Percentiles rank a stretch among this genome's conserved stretches.
Evolutionary conservation across 2,797 vertebrate genomes (phyloP).

Genomic region (Eulemur mongoz): DNA sequence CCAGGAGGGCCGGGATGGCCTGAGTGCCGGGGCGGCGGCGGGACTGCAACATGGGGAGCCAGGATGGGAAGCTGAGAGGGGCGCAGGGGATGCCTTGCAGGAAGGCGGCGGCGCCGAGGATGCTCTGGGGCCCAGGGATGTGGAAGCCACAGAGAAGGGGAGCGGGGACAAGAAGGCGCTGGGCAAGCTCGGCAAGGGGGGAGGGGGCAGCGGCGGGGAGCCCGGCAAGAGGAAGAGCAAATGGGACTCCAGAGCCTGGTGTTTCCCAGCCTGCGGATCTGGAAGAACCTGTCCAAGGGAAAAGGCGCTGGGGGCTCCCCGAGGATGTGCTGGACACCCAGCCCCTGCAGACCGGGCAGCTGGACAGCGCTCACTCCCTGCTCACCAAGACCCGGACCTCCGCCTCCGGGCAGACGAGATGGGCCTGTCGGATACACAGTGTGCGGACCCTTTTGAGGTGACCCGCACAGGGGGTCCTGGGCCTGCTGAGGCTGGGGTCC

Average conservation of each 20-base stretch:
- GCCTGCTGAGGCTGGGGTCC: neutral
- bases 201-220: slow-evolving; percentile 80
- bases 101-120: slow-evolving; percentile 88
- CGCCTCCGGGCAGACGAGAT: slow-evolving; percentile 91
- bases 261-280: slow-evolving; percentile 95
- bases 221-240: slow-evolving; percentile 90
- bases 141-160: slow-evolving; percentile 91
- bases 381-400: slow-evolving; percentile 91
- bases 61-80: slow-evolving; percentile 95
- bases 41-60: slow-evolving; percentile 93
- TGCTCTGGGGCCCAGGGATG: slow-evolving; percentile 88
- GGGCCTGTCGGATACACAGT: slow-evolving; percentile 91
- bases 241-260: slow-evolving; percentile 92
- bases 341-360: slow-evolving; percentile 88
- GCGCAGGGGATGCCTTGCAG: slow-evolving; percentile 87
- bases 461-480: neutral
- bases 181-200: slow-evolving; percentile 88
- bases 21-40: slow-evolving; percentile 84
- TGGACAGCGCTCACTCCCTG: slow-evolving; percentile 88
- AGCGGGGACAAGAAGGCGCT: slow-evolving; percentile 90
- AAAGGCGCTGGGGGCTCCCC: slow-evolving; percentile 89
- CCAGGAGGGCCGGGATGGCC: slow-evolving; percentile 85
- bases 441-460: slow-evolving; percentile 62
- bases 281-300: slow-evolving; percentile 91
- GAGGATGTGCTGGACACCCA: slow-evolving; percentile 91